These are phyloP conservation scores for Indicator indicator DNA, from an alignment of 2,113 vertebrate genomes.

Conservation along the genomic window DNA sequence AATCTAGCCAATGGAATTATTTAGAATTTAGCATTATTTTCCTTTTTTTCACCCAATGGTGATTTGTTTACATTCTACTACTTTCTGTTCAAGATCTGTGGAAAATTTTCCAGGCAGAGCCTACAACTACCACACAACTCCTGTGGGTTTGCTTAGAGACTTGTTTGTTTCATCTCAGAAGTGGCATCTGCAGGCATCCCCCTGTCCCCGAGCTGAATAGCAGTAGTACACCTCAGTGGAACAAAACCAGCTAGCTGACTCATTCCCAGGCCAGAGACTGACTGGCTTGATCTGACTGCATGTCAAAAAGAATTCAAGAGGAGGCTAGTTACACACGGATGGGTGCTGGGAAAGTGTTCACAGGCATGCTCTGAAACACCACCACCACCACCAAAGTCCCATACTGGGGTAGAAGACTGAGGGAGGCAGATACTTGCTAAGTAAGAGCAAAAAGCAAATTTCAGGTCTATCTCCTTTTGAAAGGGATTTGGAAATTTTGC, in stretches of 20 bases:
- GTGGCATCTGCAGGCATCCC: not conserved
- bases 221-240: not conserved
- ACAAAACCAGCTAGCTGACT: not conserved
- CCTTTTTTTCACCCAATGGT: too few species aligned
- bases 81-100: too few species aligned
- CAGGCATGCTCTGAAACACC: not conserved
- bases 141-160: not conserved
- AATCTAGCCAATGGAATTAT: too few species aligned
- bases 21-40: too few species aligned
- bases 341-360: not conserved
- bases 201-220: not conserved
- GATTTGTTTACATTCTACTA: too few species aligned
- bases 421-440: not conserved
- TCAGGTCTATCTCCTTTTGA: not conserved
- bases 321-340: not conserved
- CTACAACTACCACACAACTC: too few species aligned
- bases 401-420: not conserved
- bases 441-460: not conserved
- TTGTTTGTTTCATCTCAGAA: not conserved
- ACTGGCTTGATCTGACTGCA: not conserved
- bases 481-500: not conserved
- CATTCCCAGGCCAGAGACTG: not conserved
- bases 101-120: too few species aligned
- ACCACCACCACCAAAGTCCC: not conserved
- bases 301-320: not conserved